These are phyloP conservation scores for Cairina moschata DNA, from an alignment of 2,113 vertebrate genomes.

Conservation along the genomic window DNA sequence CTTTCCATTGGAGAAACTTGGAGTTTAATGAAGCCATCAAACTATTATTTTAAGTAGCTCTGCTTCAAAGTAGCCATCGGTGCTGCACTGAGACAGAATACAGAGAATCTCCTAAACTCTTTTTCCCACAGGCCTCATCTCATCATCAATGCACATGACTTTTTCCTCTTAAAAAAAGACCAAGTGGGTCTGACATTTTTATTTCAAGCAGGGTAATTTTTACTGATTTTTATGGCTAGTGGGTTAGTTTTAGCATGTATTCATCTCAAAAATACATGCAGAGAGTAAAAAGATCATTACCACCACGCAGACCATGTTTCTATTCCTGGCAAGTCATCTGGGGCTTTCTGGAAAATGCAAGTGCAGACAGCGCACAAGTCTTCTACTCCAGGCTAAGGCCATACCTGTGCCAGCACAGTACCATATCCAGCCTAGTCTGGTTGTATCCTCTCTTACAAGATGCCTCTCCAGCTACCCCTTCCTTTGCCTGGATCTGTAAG, in stretches of 20 bases:
- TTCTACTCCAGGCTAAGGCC: neutral
- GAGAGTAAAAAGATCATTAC: neutral
- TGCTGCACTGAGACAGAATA: neutral
- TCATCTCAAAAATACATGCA: neutral
- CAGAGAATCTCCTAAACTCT: neutral
- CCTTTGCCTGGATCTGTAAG: neutral
- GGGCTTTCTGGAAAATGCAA: neutral
- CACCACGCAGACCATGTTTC: neutral
- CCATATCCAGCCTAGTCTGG: no score
- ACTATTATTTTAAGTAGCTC: conserved; percentile 3
- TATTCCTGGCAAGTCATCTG: neutral
- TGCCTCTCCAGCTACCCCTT: neutral
- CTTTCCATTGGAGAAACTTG: neutral
- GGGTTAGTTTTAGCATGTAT: neutral
- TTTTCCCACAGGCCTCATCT: neutral
- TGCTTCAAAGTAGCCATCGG: neutral
- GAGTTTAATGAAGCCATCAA: neutral
- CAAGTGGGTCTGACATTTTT: neutral
- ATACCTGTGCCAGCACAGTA: neutral
- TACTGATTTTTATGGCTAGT: conserved; percentile 22
- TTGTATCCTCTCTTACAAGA: neutral
- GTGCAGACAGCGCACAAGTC: neutral
- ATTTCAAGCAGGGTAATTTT: neutral
- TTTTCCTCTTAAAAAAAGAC: conserved; percentile 5
- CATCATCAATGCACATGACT: neutral